phyloP scores from a whole-genome alignment of 2,888 invertebrate species.

The Xanthorhoe designata region DNA sequence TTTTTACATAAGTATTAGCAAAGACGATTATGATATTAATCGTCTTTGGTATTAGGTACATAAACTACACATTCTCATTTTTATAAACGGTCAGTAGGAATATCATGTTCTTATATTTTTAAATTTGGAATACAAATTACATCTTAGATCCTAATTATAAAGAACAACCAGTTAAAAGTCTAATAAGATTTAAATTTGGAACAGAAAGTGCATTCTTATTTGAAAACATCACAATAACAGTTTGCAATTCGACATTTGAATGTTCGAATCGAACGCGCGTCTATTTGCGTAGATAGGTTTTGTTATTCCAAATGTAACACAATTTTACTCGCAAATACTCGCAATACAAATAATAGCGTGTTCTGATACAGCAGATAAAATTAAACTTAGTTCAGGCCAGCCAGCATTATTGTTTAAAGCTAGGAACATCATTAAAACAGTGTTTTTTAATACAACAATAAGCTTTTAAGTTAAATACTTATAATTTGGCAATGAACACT shows the following conservation, averaged over 20 bases:
- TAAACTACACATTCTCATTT: too few species aligned
- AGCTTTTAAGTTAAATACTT: too few species aligned
- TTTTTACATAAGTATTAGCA: too few species aligned
- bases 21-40: too few species aligned
- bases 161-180: neutral
- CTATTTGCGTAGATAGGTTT: conserved; percentile 68
- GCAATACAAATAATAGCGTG: conserved; percentile 34
- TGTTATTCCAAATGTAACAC: conserved; percentile 66
- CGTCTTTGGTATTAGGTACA: too few species aligned
- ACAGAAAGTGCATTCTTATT: conserved; percentile 13
- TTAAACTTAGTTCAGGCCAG: conserved; percentile 15
- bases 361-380: conserved; percentile 20
- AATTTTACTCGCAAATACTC: conserved; percentile 58
- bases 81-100: too few species aligned
- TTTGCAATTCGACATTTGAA: conserved; percentile 31
- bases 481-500: too few species aligned
- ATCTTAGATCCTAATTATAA: neutral
- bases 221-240: conserved; percentile 28
- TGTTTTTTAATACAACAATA: too few species aligned
- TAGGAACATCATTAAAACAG: too few species aligned
- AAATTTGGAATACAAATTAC: too few species aligned
- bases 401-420: neutral
- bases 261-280: conserved; percentile 55
- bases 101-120: too few species aligned
- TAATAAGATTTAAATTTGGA: neutral